Conservation (phyloP, 2,113 vertebrate species). For the Pogona vitticeps region DNA sequence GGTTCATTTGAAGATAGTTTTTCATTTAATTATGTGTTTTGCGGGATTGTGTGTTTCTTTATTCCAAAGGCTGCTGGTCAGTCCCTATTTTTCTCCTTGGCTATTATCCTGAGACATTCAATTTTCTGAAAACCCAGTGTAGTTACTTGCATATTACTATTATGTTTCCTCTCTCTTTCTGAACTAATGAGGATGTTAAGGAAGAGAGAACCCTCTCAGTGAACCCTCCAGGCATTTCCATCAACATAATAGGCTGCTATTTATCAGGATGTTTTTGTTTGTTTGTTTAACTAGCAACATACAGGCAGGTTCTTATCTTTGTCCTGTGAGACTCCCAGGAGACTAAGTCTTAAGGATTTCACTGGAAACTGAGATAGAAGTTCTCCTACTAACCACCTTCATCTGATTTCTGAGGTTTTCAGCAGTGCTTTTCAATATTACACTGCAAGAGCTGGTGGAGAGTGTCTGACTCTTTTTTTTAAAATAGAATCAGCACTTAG, state of each 20-base stretch:
- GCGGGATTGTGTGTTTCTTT: conserved; percentile 17
- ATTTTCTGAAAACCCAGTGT: no score
- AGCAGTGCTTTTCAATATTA: not conserved
- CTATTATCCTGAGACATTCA: not conserved
- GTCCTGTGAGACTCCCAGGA: conserved; percentile 39
- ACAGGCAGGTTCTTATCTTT: conserved; percentile 17
- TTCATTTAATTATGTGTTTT: not conserved
- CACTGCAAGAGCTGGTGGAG: not conserved
- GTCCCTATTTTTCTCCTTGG: conserved; percentile 17
- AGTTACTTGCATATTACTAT: conserved; percentile 45
- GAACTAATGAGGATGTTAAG: conserved; percentile 52
- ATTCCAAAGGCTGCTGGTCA: conserved; percentile 12
- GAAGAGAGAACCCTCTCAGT: not conserved
- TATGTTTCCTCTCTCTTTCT: conserved; percentile 42
- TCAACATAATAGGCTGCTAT: not conserved
- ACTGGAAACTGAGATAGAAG: conserved; percentile 14
- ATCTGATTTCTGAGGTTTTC: not conserved
- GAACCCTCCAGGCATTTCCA: conserved; percentile 21
- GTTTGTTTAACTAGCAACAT: no score
- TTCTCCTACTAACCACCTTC: conserved; percentile 14
- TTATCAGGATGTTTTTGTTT: conserved; percentile 3
- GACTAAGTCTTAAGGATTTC: conserved; percentile 32
- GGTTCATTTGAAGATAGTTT: conserved; percentile 32
- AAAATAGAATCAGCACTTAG: no score
- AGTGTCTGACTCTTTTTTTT: no score